These are phyloP conservation scores for Stratiolaelaps scimitus DNA, from an alignment of 1,140 invertebrate genomes.

Conservation along the genomic window DNA sequence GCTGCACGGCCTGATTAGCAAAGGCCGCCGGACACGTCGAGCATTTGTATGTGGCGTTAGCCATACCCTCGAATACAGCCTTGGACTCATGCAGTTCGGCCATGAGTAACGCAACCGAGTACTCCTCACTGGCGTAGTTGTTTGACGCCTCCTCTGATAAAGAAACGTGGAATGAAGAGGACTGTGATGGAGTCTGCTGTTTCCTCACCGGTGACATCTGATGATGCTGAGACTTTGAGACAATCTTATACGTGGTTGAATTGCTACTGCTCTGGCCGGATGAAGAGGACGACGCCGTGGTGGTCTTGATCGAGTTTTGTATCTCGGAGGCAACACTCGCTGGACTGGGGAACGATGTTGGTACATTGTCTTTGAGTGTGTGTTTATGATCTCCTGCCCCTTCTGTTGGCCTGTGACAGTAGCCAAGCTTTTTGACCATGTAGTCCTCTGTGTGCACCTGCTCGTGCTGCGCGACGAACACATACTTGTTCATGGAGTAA, in stretches of 20 bases:
- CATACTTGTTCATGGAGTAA: constrained; percentile 34
- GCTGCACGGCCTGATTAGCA: constrained; percentile 30
- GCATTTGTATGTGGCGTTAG: constrained; percentile 33
- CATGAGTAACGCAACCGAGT: neutral
- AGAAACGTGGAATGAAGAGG: constrained; percentile 31
- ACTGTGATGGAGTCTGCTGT: constrained; percentile 27
- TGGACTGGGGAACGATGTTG: constrained; percentile 2
- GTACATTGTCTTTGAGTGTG: constrained; percentile 29
- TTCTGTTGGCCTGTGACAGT: constrained; percentile 28
- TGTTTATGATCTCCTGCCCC: constrained; percentile 31
- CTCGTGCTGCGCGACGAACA: constrained; percentile 51
- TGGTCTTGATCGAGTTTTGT: constrained; percentile 16
- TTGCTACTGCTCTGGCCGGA: neutral
- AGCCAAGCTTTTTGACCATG: constrained; percentile 47
- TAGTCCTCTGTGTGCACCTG: constrained; percentile 68
- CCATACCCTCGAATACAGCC: constrained; percentile 32
- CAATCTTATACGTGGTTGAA: neutral
- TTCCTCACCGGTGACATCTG: neutral
- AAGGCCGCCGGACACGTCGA: constrained; percentile 35
- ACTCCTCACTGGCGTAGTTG: neutral
- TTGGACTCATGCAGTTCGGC: constrained; percentile 29
- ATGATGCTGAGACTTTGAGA: neutral
- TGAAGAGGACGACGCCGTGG: neutral
- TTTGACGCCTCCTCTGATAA: constrained; percentile 34
- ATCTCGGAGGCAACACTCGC: constrained; percentile 18